Base-by-base conservation (phyloP, 2,113 vertebrate genomes). In the Zosterops hypoxanthus region DNA sequence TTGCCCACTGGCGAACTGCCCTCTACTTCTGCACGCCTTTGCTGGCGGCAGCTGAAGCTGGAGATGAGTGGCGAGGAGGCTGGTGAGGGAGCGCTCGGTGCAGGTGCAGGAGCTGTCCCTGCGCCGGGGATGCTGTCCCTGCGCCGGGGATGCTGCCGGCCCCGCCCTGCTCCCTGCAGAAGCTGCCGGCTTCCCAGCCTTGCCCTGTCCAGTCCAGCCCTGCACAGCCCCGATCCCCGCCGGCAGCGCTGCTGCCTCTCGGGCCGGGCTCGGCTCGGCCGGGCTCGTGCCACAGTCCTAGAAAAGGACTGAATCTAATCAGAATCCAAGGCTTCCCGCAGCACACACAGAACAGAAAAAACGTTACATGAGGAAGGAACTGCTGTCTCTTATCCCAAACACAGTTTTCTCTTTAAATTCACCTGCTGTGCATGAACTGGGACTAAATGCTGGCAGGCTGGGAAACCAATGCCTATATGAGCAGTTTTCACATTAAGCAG, bases 231-330 rank as follows among this genome's bases (percentile, higher is more conserved):
- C 10, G 24, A 9, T 4, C 34, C 24, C 15, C 22, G 12, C 29
- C 8, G 31, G 36, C 9, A 17, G 31, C 16, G 36, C 39, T 52
- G 33, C 17, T 9, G 25, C 47, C 22, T 26, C 47, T 26, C 17
- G 29, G 14, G n/a, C 47, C 6, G 16, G 31, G 46, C 25, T 44
- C 5, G 10, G 46, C 12, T 14, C 12, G 33, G 42, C 41, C 6
- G 18, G 29, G 12, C 12, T 44, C 1, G 7, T 41, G 3, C 28
- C 12, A 2, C 8, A 9, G 6, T 5, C 22, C 77, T n/a, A 23
- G 44, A 33, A 15, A 50, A 59, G 65, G 14, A 39, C 36, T 20
- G 59, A 39, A 61, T 61, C 59, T 18, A 28, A 6, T 47, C 31
- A 10, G 24, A 31, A 44, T 17, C 31, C 25, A 23, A 42, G 52